Conservation (phyloP, 2,888 invertebrate species). For the Drosophila kanekoi region DNA sequence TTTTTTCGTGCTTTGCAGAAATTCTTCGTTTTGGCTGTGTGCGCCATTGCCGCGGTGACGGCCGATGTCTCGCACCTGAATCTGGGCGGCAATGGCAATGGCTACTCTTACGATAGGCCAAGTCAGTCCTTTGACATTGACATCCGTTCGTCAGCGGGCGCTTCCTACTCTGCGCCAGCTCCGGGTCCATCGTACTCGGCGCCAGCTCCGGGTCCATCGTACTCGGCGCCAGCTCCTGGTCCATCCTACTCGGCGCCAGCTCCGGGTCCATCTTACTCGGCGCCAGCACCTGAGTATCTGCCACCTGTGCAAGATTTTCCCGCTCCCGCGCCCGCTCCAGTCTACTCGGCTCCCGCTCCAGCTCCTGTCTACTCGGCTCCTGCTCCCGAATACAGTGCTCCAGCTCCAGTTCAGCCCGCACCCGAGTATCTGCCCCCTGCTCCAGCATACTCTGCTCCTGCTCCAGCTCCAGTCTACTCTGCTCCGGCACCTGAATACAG, state of each 20-base stretch:
- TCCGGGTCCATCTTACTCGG: constrained; percentile 20
- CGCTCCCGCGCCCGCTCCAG: constrained; percentile 33
- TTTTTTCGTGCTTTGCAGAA: constrained; percentile 49
- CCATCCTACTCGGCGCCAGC: constrained; percentile 31
- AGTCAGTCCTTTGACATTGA: constrained; percentile 62
- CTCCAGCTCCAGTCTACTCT: constrained; percentile 40
- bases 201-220: constrained; percentile 5
- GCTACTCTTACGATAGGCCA: constrained; percentile 68
- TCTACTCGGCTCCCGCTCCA: constrained; percentile 28
- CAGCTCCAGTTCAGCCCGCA: constrained; percentile 40
- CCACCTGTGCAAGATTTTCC: constrained; percentile 13
- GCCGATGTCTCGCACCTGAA: constrained; percentile 74
- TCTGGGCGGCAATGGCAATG: constrained; percentile 64
- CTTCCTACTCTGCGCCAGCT: constrained; percentile 24
- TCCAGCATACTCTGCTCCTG: constrained; percentile 38
- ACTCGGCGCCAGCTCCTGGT: constrained; percentile 29
- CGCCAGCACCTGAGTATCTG: constrained; percentile 39
- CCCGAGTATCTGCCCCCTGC: constrained; percentile 46
- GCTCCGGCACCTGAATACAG: constrained; percentile 40
- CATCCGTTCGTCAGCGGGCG: constrained; percentile 50
- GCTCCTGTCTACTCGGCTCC: constrained; percentile 33
- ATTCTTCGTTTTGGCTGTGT: constrained; percentile 72
- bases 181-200: constrained; percentile 22
- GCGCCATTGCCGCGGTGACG: constrained; percentile 67
- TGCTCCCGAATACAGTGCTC: constrained; percentile 28